Evolutionary conservation across 2,888 invertebrate species (phyloP).

Genomic region (Cartodere bifasciata): DNA sequence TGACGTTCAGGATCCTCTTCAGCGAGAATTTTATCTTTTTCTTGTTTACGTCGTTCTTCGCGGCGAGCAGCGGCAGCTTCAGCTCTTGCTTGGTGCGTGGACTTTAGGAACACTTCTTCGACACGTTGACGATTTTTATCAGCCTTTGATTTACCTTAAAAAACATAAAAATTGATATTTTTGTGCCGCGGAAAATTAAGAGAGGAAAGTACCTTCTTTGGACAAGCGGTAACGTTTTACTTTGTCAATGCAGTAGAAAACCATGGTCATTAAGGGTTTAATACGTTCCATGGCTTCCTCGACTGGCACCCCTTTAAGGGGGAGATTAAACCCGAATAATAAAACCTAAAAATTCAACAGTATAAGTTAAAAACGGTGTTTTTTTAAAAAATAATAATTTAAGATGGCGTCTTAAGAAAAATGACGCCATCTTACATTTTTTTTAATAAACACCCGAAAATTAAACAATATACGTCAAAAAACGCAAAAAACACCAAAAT

Average conservation of each 20-base stretch:
- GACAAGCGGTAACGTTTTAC: slow-evolving; percentile 74
- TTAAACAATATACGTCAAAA: no score
- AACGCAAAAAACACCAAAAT: no score
- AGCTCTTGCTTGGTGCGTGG: slow-evolving; percentile 89
- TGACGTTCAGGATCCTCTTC: slow-evolving; percentile 98
- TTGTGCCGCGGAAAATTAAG: slow-evolving; percentile 3
- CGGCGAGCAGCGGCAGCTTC: slow-evolving; percentile 89
- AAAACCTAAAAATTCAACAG: slow-evolving; percentile 47
- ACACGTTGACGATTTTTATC: slow-evolving; percentile 90
- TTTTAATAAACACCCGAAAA: no score
- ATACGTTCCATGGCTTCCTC: slow-evolving; percentile 62
- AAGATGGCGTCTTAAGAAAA: no score
- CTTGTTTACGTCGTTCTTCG: slow-evolving; percentile 85
- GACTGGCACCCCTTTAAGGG: slow-evolving; percentile 49
- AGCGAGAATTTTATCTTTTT: slow-evolving; percentile 85
- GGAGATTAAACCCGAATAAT: slow-evolving; percentile 68
- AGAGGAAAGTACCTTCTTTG: slow-evolving; percentile 87
- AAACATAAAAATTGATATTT: slow-evolving; percentile 4
- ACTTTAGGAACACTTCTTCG: slow-evolving; percentile 87
- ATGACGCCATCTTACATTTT: no score
- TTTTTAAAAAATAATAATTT: no score
- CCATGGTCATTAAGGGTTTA: slow-evolving; percentile 70
- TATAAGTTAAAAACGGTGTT: no score
- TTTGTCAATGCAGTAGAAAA: slow-evolving; percentile 89
- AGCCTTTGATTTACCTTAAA: slow-evolving; percentile 65